Conservation (phyloP, 2,888 invertebrate species). For the Cyclophora punctaria region DNA sequence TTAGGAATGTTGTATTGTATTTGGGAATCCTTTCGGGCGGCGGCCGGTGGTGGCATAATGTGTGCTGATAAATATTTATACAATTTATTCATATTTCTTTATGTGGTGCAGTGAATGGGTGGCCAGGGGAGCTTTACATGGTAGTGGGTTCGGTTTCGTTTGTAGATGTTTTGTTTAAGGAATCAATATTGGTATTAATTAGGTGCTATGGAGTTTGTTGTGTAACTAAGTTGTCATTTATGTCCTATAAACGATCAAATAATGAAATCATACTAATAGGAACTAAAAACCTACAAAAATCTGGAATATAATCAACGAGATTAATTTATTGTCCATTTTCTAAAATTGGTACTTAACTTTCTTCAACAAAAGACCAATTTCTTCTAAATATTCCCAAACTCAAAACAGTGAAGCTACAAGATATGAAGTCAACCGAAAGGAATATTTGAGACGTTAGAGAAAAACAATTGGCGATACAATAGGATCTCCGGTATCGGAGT, state of each 20-base stretch:
- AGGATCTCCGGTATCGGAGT: constrained; percentile 48
- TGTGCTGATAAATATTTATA: constrained; percentile 67
- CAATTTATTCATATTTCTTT: constrained; percentile 63
- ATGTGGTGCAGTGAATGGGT: constrained; percentile 18
- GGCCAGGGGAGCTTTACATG: constrained; percentile 7
- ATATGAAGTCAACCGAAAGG: constrained; percentile 48
- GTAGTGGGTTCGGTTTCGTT: constrained; percentile 7
- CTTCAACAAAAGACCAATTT: too few relatives aligned
- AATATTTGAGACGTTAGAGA: constrained; percentile 39
- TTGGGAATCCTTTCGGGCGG: constrained; percentile 43
- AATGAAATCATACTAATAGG: too few relatives aligned
- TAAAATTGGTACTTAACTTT: too few relatives aligned
- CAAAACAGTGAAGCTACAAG: constrained; percentile 35
- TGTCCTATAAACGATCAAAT: too few relatives aligned
- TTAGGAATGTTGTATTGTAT: constrained; percentile 56
- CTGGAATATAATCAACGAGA: too few relatives aligned
- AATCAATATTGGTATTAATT: too few relatives aligned
- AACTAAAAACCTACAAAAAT: too few relatives aligned
- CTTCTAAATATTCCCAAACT: too few relatives aligned
- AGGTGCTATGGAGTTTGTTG: too few relatives aligned
- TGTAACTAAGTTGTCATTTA: too few relatives aligned
- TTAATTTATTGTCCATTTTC: too few relatives aligned
- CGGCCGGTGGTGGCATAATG: constrained; percentile 48
- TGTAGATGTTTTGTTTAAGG: too few relatives aligned
- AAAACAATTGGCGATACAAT: constrained; percentile 55